A percentile compares a stretch with the other conserved stretches of the same genome.
phyloP scores from a whole-genome alignment of 1,140 invertebrate genomes.

The Teleopsis dalmanni region DNA sequence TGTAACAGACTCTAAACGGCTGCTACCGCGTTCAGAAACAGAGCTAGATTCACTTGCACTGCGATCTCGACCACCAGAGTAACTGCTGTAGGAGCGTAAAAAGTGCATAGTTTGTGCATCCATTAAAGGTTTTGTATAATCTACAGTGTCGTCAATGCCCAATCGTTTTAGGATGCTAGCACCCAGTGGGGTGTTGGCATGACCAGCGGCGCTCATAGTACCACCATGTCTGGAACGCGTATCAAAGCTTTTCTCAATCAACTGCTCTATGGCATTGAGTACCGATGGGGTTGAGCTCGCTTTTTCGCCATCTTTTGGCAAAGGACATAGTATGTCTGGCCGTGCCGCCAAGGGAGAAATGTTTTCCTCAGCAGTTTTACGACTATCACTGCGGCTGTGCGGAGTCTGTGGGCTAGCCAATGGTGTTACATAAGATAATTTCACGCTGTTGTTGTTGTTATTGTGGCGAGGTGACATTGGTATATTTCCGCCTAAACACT shows the following conservation, averaged over 20 bases:
- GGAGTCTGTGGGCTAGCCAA: conserved; percentile 48
- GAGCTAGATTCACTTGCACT: conserved; percentile 81
- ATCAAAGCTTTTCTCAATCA: conserved; percentile 96
- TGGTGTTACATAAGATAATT: conserved; percentile 49
- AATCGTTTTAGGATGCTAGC: conserved; percentile 84
- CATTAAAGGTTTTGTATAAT: conserved; percentile 83
- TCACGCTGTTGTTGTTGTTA: not conserved
- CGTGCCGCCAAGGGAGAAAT: conserved; percentile 54
- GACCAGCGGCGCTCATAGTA: conserved; percentile 19
- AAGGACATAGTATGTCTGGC: conserved; percentile 9
- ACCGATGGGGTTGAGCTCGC: conserved; percentile 70
- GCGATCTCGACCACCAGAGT: conserved; percentile 60
- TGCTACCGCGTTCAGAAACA: conserved; percentile 68
- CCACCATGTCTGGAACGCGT: conserved; percentile 65
- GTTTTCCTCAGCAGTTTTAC: conserved; percentile 9
- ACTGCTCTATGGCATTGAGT: conserved; percentile 88
- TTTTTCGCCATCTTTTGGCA: conserved; percentile 19
- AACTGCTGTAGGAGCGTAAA: conserved; percentile 60
- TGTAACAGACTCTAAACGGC: conserved; percentile 64
- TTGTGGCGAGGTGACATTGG: conserved; percentile 45
- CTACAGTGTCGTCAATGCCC: conserved; percentile 89
- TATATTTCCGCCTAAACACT: conserved; percentile 67
- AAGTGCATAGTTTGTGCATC: conserved; percentile 80
- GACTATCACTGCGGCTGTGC: conserved; percentile 7
- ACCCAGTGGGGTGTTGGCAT: conserved; percentile 60